A percentile compares a stretch with the other conserved stretches of the same genome.
These are phyloP conservation scores for Neostethus bicornis DNA, from an alignment of 2,797 vertebrate genomes.

Conservation along the genomic window DNA sequence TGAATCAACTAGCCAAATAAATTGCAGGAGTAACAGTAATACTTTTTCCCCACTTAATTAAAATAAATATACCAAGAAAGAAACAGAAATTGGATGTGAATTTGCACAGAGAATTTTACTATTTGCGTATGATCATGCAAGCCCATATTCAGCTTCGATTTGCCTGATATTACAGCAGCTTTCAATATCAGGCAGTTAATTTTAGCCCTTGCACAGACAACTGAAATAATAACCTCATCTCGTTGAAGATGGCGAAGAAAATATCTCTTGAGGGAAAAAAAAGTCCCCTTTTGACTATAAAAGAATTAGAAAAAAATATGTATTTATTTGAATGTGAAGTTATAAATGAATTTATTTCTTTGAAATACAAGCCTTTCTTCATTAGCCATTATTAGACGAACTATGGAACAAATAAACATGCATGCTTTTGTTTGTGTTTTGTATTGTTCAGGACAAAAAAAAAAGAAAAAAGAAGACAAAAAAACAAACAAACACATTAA, in stretches of 20 bases:
- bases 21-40: too few species aligned
- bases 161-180: slow-evolving; percentile 17
- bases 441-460: slow-evolving; percentile 1
- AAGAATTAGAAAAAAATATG: slow-evolving; percentile 40
- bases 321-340: slow-evolving; percentile 57
- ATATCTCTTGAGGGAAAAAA: slow-evolving; percentile 52
- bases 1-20: too few species aligned
- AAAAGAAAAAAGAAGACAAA: not conserved
- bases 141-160: not conserved
- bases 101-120: not conserved
- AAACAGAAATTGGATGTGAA: not conserved
- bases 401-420: too few species aligned
- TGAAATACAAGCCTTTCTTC: slow-evolving; percentile 24
- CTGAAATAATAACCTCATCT: slow-evolving; percentile 44
- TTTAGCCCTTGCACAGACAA: slow-evolving; percentile 42
- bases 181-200: slow-evolving; percentile 27
- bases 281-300: slow-evolving; percentile 56
- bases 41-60: too few species aligned
- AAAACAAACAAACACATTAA: slow-evolving; percentile 4
- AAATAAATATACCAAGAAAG: too few species aligned
- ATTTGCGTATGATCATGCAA: not conserved
- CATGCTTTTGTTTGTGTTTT: not conserved
- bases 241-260: slow-evolving; percentile 43
- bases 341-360: slow-evolving; percentile 24
- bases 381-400: not conserved